phyloP scores from a whole-genome alignment of 2,888 invertebrate genomes.

The Tipula lateralis region DNA sequence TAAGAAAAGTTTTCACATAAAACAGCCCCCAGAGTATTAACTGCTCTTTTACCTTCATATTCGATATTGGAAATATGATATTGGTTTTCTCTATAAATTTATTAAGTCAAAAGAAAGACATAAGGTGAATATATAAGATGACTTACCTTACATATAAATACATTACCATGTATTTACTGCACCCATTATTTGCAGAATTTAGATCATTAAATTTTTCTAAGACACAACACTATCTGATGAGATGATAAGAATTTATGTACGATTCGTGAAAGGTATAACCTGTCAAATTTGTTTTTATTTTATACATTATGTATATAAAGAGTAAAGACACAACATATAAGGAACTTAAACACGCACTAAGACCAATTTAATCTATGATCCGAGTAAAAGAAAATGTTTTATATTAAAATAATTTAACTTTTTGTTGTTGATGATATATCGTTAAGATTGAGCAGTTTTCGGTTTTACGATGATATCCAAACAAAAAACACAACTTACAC shows the following conservation, averaged over 20 bases:
- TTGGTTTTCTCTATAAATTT: not conserved
- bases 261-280: not conserved
- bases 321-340: not conserved
- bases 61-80: too few species aligned
- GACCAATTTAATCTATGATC: not conserved
- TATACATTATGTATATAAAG: not conserved
- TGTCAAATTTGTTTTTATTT: not conserved
- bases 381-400: not conserved
- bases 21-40: too few species aligned
- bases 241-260: too few species aligned
- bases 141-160: too few species aligned
- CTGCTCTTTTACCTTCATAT: too few species aligned
- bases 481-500: too few species aligned
- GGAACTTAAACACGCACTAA: not conserved
- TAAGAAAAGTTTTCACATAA: too few species aligned
- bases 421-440: not conserved
- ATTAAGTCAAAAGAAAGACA: not conserved
- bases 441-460: not conserved
- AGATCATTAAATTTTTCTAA: not conserved
- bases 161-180: not conserved
- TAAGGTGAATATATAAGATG: too few species aligned
- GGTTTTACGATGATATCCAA: not conserved
- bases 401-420: not conserved
- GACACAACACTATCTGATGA: not conserved
- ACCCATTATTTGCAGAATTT: not conserved